Percentiles rank a stretch among this genome's conserved stretches.
These are phyloP conservation scores for Metopolophium dirhodum DNA, from an alignment of 1,140 invertebrate genomes.

Conservation along the genomic window DNA sequence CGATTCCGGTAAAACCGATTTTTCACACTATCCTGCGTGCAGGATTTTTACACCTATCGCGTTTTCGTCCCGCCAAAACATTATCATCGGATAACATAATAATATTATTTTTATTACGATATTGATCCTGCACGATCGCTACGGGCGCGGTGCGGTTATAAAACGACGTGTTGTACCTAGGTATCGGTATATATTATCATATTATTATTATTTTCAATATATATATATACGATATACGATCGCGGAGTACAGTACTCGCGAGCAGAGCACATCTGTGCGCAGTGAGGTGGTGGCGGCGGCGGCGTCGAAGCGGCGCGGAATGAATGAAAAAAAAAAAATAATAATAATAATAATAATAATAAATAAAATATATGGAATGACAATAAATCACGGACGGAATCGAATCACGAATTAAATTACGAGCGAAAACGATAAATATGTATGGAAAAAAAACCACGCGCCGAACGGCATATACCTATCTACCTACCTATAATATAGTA, in stretches of 20 bases:
- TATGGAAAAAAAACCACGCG: not conserved
- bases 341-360: not conserved
- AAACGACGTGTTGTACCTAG: too few species aligned
- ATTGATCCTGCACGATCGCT: not conserved
- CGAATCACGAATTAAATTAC: slow-evolving; percentile 53
- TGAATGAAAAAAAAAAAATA: slow-evolving; percentile 19
- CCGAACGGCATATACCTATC: not conserved
- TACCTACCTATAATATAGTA: too few species aligned
- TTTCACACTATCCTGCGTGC: not conserved
- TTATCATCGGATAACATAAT: too few species aligned
- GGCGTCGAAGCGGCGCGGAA: not conserved
- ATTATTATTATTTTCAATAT: too few species aligned
- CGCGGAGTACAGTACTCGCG: not conserved
- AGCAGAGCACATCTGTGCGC: too few species aligned
- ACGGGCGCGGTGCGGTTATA: not conserved
- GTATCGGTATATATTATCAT: too few species aligned
- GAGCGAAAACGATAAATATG: not conserved
- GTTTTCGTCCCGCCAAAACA: not conserved
- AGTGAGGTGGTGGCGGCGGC: not conserved
- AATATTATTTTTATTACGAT: too few species aligned
- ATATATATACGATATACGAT: too few species aligned
- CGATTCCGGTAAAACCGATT: not conserved
- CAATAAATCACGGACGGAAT: slow-evolving; percentile 50
- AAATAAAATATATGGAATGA: slow-evolving; percentile 21
- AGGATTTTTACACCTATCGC: not conserved